Conservation (phyloP, 2,888 invertebrate species). For the Leptopilina syphax region DNA sequence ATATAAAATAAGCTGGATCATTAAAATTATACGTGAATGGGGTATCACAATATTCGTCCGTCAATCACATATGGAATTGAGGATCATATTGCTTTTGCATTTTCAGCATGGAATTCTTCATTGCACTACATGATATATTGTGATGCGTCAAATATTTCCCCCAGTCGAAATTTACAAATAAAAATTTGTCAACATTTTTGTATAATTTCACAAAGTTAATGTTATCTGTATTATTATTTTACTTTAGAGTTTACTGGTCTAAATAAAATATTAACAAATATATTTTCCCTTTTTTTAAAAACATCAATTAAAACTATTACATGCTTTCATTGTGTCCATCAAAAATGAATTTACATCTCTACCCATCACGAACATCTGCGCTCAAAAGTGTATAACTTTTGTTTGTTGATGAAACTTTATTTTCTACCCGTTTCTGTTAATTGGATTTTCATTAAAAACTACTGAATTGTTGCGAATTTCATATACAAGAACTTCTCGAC, state of each 20-base stretch:
- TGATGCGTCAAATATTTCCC: too few relatives aligned
- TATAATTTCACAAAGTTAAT: too few relatives aligned
- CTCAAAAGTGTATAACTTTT: background rate
- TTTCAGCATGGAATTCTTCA: too few relatives aligned
- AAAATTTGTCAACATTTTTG: too few relatives aligned
- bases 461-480: background rate
- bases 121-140: too few relatives aligned
- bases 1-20: constrained; percentile 11
- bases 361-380: background rate
- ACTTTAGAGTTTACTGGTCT: too few relatives aligned
- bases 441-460: constrained; percentile 5
- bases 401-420: background rate
- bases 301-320: constrained; percentile 1
- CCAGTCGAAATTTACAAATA: too few relatives aligned
- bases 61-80: background rate
- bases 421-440: constrained; percentile 2
- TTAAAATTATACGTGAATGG: constrained; percentile 21
- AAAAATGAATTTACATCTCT: constrained; percentile 15
- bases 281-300: too few relatives aligned
- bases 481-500: background rate
- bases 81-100: too few relatives aligned
- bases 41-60: background rate
- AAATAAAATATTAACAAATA: too few relatives aligned
- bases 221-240: too few relatives aligned
- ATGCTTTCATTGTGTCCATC: constrained; percentile 1